Evolutionary conservation across 2,797 vertebrate species (phyloP).

Genomic region (Carapus acus): DNA sequence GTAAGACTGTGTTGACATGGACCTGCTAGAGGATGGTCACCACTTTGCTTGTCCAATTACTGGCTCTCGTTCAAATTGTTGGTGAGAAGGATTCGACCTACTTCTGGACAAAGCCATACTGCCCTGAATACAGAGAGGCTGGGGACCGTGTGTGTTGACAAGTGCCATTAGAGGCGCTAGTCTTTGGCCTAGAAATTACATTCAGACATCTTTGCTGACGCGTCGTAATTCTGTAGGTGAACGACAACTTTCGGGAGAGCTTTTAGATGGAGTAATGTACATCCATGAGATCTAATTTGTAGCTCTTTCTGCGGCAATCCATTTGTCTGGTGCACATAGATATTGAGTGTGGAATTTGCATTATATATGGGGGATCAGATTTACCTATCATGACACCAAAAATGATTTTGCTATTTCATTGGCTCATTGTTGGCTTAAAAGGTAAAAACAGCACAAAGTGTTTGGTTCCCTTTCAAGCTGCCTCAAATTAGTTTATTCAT

Average conservation of each 20-base stretch:
- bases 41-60: conserved; percentile 73
- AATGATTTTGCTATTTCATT: too few relatives aligned
- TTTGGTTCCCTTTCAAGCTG: conserved; percentile 14
- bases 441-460: background rate
- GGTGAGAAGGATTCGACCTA: conserved; percentile 79
- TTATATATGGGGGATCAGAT: too few relatives aligned
- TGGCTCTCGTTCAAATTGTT: conserved; percentile 70
- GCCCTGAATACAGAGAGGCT: conserved; percentile 72
- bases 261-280: background rate
- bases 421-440: too few relatives aligned
- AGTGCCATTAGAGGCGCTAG: conserved; percentile 59
- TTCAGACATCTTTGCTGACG: conserved; percentile 48
- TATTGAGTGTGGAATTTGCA: too few relatives aligned
- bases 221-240: conserved; percentile 20
- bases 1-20: conserved; percentile 48
- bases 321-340: too few relatives aligned
- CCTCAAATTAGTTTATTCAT: conserved; percentile 45
- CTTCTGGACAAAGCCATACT: conserved; percentile 72
- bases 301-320: too few relatives aligned
- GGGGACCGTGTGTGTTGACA: conserved; percentile 66
- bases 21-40: conserved; percentile 59
- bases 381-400: too few relatives aligned
- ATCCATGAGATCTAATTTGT: conserved; percentile 1
- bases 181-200: conserved; percentile 61
- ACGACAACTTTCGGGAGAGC: background rate